A percentile compares a stretch with the other conserved stretches of the same genome.
phyloP scores from a whole-genome alignment of 35 echinoderm and acorn worm species.

The Ophiothrix spiculata region DNA sequence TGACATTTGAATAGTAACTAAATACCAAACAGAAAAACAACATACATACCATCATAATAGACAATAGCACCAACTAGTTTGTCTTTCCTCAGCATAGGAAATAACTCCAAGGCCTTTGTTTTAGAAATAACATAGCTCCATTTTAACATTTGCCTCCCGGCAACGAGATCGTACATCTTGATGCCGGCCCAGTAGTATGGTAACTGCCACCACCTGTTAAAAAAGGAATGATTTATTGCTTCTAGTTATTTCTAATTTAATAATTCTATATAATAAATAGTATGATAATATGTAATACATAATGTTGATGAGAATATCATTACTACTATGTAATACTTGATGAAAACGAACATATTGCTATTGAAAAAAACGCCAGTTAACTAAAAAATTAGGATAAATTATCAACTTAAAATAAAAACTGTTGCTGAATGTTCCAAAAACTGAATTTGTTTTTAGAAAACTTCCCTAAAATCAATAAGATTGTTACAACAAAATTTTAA shows the following conservation, averaged over 20 bases:
- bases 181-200: slow-evolving; percentile 99
- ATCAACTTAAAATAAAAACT: too few species aligned
- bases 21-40: too few species aligned
- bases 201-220: slow-evolving; percentile 82
- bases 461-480: too few species aligned
- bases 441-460: too few species aligned
- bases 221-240: background rate
- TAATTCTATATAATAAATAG: background rate
- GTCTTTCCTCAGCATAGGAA: slow-evolving; percentile 95
- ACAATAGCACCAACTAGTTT: slow-evolving; percentile 91
- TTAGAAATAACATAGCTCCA: slow-evolving; percentile 91
- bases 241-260: background rate
- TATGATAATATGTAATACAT: background rate
- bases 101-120: slow-evolving; percentile 76
- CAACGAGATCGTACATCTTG: slow-evolving; percentile 96
- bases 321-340: background rate
- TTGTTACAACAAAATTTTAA: too few species aligned
- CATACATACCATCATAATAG: slow-evolving; percentile 95
- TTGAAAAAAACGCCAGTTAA: too few species aligned
- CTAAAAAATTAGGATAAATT: too few species aligned
- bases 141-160: slow-evolving; percentile 70
- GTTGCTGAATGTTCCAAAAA: too few species aligned
- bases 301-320: background rate
- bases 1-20: too few species aligned
- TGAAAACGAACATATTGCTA: too few species aligned